phyloP scores from a whole-genome alignment of 1,140 invertebrate genomes.

The Thalassaphorura encarpata region DNA sequence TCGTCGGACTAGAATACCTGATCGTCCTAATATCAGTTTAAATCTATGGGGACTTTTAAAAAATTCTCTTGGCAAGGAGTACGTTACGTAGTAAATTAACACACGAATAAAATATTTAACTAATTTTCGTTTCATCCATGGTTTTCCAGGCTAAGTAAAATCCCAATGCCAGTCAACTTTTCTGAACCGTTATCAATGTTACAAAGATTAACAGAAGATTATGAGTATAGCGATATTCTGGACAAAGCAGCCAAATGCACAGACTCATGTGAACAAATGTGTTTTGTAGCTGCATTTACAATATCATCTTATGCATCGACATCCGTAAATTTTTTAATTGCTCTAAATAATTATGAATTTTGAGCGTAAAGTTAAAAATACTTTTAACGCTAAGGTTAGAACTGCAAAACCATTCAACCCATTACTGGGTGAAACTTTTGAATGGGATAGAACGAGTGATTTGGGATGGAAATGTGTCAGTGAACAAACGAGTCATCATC shows the following conservation, averaged over 20 bases:
- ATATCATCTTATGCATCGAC: constrained; percentile 19
- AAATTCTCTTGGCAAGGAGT: constrained; percentile 92
- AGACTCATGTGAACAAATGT: constrained; percentile 67
- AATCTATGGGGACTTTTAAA: constrained; percentile 90
- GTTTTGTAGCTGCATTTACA: constrained; percentile 22
- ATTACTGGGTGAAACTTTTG: constrained; percentile 88
- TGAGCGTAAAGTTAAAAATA: constrained; percentile 85
- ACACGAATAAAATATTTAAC: neutral
- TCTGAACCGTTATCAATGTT: constrained; percentile 94
- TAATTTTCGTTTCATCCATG: neutral
- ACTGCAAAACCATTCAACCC: constrained; percentile 96
- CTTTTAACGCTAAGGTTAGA: constrained; percentile 78
- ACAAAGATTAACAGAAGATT: constrained; percentile 86
- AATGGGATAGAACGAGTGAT: constrained; percentile 48
- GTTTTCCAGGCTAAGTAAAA: constrained; percentile 60
- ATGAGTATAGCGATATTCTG: constrained; percentile 85
- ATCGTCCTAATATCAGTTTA: constrained; percentile 19
- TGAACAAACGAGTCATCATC: constrained; percentile 35
- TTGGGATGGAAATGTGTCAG: constrained; percentile 46
- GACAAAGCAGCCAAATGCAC: constrained; percentile 60
- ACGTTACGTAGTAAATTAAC: constrained; percentile 11
- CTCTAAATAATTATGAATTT: constrained; percentile 47
- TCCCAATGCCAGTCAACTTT: constrained; percentile 93
- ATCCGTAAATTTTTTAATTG: constrained; percentile 8
- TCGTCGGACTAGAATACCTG: constrained; percentile 12